These are phyloP conservation scores for Lota lota DNA, from an alignment of 2,113 vertebrate genomes.

Conservation along the genomic window DNA sequence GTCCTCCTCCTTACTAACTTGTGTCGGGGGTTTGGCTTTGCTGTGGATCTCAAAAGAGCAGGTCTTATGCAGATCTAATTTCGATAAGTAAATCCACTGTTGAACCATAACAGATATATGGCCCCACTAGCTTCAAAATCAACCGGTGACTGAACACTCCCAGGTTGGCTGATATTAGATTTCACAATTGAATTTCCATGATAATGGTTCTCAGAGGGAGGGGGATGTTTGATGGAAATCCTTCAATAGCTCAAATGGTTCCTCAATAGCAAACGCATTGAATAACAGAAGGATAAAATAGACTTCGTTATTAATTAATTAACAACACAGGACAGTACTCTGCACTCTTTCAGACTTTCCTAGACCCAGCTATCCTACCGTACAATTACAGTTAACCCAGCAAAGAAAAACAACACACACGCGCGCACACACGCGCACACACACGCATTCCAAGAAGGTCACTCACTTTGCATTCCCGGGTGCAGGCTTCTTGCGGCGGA, in stretches of 20 bases:
- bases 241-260: background rate
- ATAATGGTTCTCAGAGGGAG: constrained; percentile 30
- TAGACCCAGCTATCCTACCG: background rate
- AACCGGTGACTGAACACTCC: background rate
- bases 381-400: constrained; percentile 5
- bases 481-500: constrained; percentile 91
- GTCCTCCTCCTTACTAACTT: constrained; percentile 61
- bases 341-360: background rate
- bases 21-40: constrained; percentile 52
- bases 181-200: too few species aligned
- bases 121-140: constrained; percentile 5
- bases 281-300: background rate
- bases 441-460: constrained; percentile 3
- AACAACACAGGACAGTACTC: background rate
- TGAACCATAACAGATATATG: constrained; percentile 17
- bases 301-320: background rate
- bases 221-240: constrained; percentile 27
- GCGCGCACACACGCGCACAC: too few species aligned
- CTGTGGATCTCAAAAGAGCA: constrained; percentile 64
- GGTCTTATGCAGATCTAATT: constrained; percentile 51
- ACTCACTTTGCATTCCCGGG: constrained; percentile 91
- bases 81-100: constrained; percentile 20
- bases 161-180: too few species aligned
- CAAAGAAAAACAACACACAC: constrained; percentile 4
- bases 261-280: background rate